Evolutionary conservation across 2,113 vertebrate species (phyloP).

Genomic region (Hydrolagus affinis): DNA sequence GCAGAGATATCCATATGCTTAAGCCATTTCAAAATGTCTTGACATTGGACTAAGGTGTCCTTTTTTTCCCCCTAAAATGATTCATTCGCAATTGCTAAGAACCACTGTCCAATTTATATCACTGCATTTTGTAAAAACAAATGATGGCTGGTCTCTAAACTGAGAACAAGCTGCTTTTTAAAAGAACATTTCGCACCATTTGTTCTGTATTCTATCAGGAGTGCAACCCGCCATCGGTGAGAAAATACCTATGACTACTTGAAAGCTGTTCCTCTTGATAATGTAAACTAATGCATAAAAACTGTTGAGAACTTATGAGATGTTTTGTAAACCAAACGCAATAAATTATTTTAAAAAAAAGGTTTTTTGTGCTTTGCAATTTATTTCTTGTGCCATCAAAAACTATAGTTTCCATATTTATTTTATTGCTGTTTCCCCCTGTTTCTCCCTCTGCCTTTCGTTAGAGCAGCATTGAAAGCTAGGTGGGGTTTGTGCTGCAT

Average conservation of each 20-base stretch:
- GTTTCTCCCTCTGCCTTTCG: background rate
- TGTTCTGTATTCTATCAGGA: slow-evolving; percentile 5
- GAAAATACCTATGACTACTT: background rate
- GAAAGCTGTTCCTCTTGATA: background rate
- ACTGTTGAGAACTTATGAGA: background rate
- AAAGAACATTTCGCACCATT: background rate
- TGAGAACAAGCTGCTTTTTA: slow-evolving; percentile 4
- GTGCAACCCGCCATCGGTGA: background rate
- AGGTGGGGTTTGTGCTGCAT: background rate
- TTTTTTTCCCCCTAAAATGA: background rate
- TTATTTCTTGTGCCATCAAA: no score
- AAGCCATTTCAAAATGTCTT: background rate
- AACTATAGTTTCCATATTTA: background rate
- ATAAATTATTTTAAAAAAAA: slow-evolving; percentile 20
- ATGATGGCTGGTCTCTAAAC: no score
- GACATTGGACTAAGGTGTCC: background rate
- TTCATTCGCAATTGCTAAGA: background rate
- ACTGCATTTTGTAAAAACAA: background rate
- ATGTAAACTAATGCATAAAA: background rate
- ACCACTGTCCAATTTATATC: background rate
- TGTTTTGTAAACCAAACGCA: slow-evolving; percentile 17
- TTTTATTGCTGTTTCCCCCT: no score
- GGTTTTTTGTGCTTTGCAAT: background rate
- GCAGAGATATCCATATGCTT: background rate
- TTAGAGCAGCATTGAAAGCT: background rate